Evolutionary conservation across 2,113 vertebrate species (phyloP).

Genomic region (Paramormyrops kingsleyae): DNA sequence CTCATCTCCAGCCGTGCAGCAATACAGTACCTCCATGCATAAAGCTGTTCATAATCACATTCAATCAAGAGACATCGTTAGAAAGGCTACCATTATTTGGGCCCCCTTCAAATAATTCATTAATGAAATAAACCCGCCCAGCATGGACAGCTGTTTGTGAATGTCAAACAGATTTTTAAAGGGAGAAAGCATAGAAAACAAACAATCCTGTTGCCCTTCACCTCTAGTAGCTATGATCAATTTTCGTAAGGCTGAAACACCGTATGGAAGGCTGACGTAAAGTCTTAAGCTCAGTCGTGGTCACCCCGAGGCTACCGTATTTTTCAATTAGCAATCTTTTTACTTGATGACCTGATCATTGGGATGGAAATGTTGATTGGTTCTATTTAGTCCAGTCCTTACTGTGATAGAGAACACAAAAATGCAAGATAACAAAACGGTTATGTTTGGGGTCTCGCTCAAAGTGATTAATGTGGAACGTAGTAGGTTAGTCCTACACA

Average conservation of each 20-base stretch:
- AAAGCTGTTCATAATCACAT: background rate
- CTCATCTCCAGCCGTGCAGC: background rate
- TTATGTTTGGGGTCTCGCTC: background rate
- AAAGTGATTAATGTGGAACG: background rate
- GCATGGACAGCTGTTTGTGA: background rate
- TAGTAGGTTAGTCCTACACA: background rate
- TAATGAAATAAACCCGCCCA: background rate
- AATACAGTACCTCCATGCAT: background rate
- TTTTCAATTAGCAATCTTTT: background rate
- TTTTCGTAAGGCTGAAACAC: background rate
- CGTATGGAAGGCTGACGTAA: background rate
- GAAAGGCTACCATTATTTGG: background rate
- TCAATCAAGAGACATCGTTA: slow-evolving; percentile 7
- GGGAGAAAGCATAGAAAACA: background rate
- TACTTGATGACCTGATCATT: background rate
- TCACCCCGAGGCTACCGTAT: background rate
- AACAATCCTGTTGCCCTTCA: background rate
- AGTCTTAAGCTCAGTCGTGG: background rate
- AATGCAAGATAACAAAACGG: slow-evolving; percentile 14
- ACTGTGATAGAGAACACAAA: slow-evolving; percentile 19
- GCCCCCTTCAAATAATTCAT: background rate
- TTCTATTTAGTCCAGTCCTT: slow-evolving; percentile 43
- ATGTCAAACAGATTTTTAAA: background rate
- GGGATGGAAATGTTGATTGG: background rate
- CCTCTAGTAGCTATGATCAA: background rate